phyloP scores from a whole-genome alignment of 2,113 vertebrate species.

The Phocoena sinus region DNA sequence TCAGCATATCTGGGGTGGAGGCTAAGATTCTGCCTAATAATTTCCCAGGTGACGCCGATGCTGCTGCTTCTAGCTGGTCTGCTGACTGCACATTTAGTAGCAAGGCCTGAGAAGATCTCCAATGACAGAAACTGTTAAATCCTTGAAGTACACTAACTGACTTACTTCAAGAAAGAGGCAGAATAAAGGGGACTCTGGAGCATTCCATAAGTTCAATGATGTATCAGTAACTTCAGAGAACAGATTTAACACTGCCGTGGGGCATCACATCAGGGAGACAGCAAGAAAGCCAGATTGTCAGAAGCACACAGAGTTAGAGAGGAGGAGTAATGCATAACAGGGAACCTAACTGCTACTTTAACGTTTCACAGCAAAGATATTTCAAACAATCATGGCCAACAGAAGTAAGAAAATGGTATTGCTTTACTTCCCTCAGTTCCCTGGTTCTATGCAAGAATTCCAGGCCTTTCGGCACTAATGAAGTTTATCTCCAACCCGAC shows the following conservation, averaged over 20 bases:
- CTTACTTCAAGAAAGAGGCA: neutral
- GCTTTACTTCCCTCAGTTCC: neutral
- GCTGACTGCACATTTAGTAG: neutral
- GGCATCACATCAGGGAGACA: neutral
- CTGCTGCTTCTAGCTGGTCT: neutral
- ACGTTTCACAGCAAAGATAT: neutral
- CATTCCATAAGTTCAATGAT: neutral
- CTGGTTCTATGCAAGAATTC: neutral
- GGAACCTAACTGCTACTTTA: neutral
- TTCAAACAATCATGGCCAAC: neutral
- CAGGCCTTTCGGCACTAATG: neutral
- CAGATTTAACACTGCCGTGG: neutral
- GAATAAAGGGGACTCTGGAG: neutral
- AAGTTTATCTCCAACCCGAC: neutral
- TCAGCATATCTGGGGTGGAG: neutral
- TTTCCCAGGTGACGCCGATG: neutral
- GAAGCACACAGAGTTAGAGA: neutral
- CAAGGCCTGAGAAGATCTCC: neutral
- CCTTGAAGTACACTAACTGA: neutral
- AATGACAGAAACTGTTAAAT: neutral
- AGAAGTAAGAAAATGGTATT: neutral
- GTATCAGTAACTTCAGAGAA: neutral
- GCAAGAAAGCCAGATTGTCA: neutral
- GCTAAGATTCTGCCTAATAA: neutral
- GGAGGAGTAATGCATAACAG: neutral